Evolutionary conservation across 2,888 invertebrate genomes (phyloP), one percentile per base, ranked within the genome.

Genomic region (Teinopalpus imperialis): DNA sequence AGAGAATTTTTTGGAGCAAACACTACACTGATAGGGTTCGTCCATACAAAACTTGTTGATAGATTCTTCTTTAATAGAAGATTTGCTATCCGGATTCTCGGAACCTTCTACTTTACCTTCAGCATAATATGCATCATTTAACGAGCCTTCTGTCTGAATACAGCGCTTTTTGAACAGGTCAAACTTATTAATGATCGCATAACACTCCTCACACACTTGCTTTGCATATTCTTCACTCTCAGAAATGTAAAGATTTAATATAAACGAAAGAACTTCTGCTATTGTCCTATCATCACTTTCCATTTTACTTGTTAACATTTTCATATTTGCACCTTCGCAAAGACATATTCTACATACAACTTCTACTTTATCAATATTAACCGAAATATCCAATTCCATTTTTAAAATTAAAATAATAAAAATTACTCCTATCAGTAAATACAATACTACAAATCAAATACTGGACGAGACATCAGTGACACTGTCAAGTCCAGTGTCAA

Each of bases 121-220:
- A 1, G 27, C 16, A 10, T 39, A 45, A 12, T 65, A 63, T 14
- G 73, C 51, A 13, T 68, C 68, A 30, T 61, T 67, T 53, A 87
- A 55, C 48, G 73, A 58, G 0, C 56, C 53, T 21, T 87, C 78
- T 0, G 81, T 75, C 16, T 77, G 66, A 1, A 74, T 48, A 48
- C 81, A 86, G 1, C 71, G 74, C n/a, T 68, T 69, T 59, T 75
- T 82, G 41, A 87, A 85, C 12, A 69, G 67, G 18, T 81, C 71
- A 12, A 74, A 69, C 50, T 74, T 77, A 16, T 56, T 59, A 60
- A 87, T 57, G 10, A 69, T 59, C 14, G 52, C 26, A 45, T 74
- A 73, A 50, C 87, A 88, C 14, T 74, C 74, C 35, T 49, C 51
- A 57, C 87, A 88, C 42, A 88, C 68, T 49, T 81, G 80, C 59